Evolutionary conservation across 2,888 invertebrate genomes (phyloP), one percentile per base, ranked within the genome.

Genomic region (Cosmia pyralina): DNA sequence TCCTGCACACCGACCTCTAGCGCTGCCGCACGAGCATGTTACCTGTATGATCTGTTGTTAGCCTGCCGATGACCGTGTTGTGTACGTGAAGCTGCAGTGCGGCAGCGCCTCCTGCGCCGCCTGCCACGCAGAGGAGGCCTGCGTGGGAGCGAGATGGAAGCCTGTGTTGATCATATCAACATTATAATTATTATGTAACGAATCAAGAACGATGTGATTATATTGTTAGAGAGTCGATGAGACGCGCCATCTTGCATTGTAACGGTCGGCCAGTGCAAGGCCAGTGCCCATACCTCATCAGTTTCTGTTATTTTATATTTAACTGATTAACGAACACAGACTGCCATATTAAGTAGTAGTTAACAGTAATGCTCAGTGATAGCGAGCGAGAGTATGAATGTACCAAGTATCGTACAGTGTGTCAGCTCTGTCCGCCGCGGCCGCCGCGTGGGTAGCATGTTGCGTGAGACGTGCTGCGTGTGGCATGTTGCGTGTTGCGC

Each of bases 1-100:
- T 94, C 81, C 90, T 94, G 86, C 94, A 90, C 88, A 85, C 92
- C 50, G 93, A 93, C 76, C 89, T 94, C 28, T 93, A 91, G 85
- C 75, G 48, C 71, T 10, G 19, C 71, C 15, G 19, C n/a, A 8
- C 5, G 38, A 62, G 11, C 17, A 11, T 19, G 19, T 28, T 44
- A 11, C 17, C 22, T 13, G 8, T 46, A 28, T 8, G 46, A 63
- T 13, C 46, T 19, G 28, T 13, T 13, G 13, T 22, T 17, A 22
- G 11, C 44, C 11, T 44, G 62, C 17, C 1, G 17, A 22, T 7
- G 44, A 44, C 44, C 44, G 22, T 0, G 22, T 11, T 2, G 28
- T 46, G 4, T 15, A 28, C 19, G 63, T 19, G 19, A 8, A 41
- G 41, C 65, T 19, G 38, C n/a, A 22, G 65, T n/a, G 41, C n/a